Evolutionary conservation across 2,888 invertebrate genomes (phyloP).

Genomic region (Drosophila rubida): DNA sequence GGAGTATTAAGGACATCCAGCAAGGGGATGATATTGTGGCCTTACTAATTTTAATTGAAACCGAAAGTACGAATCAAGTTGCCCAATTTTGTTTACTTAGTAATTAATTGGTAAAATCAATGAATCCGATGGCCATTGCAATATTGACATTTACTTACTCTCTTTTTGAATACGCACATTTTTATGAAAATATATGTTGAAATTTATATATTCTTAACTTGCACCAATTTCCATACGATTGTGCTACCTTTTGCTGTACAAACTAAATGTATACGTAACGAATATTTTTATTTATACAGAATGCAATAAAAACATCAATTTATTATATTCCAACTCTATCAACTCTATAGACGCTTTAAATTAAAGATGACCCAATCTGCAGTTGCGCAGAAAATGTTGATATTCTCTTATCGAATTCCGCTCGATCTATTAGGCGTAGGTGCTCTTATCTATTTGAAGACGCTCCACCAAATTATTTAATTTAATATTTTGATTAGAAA

Average conservation of each 20-base stretch:
- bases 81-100: conserved; percentile 58
- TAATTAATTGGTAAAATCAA: conserved; percentile 24
- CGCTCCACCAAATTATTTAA: background rate
- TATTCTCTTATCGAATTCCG: conserved; percentile 11
- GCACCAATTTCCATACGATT: conserved; percentile 41
- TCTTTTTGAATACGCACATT: conserved; percentile 21
- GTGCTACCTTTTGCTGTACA: conserved; percentile 69
- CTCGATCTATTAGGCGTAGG: background rate
- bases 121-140: conserved; percentile 67
- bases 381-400: background rate
- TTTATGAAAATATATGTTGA: conserved; percentile 22
- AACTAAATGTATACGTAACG: conserved; percentile 41
- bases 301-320: conserved; percentile 58
- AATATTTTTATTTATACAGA: conserved; percentile 49
- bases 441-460: conserved; percentile 13
- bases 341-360: conserved; percentile 5
- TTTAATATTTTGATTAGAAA: background rate
- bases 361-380: conserved; percentile 9
- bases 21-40: conserved; percentile 22
- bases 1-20: conserved; percentile 85
- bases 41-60: conserved; percentile 70
- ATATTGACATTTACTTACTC: conserved; percentile 34
- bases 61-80: conserved; percentile 74
- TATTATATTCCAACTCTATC: conserved; percentile 2
- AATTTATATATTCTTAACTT: conserved; percentile 36